Evolutionary conservation across 2,113 vertebrate genomes (phyloP).

Genomic region (Bos indicus): DNA sequence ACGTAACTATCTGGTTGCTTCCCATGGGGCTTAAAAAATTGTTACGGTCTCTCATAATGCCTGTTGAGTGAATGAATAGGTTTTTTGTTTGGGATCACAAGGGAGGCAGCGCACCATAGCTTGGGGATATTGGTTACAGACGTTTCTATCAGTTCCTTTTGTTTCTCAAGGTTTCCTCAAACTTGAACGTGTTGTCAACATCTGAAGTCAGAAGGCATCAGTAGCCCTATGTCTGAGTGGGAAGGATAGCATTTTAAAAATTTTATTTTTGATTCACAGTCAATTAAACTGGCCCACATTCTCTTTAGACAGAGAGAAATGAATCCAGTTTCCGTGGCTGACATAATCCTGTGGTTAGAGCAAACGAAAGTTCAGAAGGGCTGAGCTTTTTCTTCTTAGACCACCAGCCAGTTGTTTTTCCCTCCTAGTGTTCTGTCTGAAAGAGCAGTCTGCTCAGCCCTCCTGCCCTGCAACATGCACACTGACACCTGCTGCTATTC

Average conservation of each 20-base stretch:
- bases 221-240: neutral
- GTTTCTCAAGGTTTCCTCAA: constrained; percentile 50
- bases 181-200: neutral
- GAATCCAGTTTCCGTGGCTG: neutral
- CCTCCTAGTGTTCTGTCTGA: neutral
- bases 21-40: neutral
- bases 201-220: neutral
- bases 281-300: neutral
- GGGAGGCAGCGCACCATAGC: neutral
- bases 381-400: neutral
- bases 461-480: neutral
- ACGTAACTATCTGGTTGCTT: constrained; percentile 79
- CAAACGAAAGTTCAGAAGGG: neutral
- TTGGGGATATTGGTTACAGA: neutral
- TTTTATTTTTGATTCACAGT: constrained; percentile 2
- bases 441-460: neutral
- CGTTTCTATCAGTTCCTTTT: constrained; percentile 24
- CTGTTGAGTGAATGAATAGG: neutral
- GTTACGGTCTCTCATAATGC: neutral
- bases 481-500: neutral
- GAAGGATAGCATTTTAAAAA: neutral
- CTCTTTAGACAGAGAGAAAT: neutral
- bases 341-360: constrained; percentile 15
- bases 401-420: neutral
- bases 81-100: constrained; percentile 21